Percentiles rank a stretch among this genome's conserved stretches.
Evolutionary conservation across 2,113 vertebrate species (phyloP).

Genomic region (Larimichthys crocea): DNA sequence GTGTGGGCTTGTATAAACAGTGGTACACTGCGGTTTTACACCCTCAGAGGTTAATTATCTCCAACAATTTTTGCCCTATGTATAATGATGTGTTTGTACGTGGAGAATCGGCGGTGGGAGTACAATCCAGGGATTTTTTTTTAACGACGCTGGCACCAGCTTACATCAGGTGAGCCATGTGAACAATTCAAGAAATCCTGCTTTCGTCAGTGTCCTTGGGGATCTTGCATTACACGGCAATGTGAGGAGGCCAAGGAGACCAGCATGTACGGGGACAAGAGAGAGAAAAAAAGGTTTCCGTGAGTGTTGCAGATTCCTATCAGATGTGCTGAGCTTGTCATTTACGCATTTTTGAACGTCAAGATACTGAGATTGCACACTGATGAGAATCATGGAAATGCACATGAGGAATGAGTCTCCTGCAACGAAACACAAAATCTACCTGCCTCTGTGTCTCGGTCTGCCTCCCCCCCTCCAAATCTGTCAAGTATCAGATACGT

Average conservation of each 20-base stretch:
- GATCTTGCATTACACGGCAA: conserved; percentile 27
- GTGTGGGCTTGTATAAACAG: conserved; percentile 50
- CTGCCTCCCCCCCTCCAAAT: background rate
- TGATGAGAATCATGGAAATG: conserved; percentile 48
- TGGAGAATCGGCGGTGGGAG: conserved; percentile 15
- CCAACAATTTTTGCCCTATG: conserved; percentile 5
- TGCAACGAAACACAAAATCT: background rate
- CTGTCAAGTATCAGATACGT: conserved; percentile 53
- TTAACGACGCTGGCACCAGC: background rate
- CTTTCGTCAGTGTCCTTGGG: conserved; percentile 57
- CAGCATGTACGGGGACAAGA: conserved; percentile 34
- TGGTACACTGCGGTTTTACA: conserved; percentile 51
- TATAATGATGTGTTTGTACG: conserved; percentile 14
- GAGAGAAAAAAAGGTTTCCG: conserved; percentile 47
- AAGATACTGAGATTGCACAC: conserved; percentile 48
- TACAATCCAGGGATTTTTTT: conserved; percentile 33
- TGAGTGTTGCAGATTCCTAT: conserved; percentile 76
- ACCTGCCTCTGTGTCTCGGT: background rate
- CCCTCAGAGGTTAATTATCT: conserved; percentile 37
- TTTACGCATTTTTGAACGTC: conserved; percentile 52
- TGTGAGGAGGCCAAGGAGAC: conserved; percentile 52
- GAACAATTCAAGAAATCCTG: conserved; percentile 20
- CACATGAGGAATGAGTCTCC: conserved; percentile 8
- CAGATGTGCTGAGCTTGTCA: conserved; percentile 65
- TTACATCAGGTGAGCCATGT: conserved; percentile 13